Evolutionary conservation across 1,140 invertebrate species (phyloP).

Genomic region (Phocides pigmalion): DNA sequence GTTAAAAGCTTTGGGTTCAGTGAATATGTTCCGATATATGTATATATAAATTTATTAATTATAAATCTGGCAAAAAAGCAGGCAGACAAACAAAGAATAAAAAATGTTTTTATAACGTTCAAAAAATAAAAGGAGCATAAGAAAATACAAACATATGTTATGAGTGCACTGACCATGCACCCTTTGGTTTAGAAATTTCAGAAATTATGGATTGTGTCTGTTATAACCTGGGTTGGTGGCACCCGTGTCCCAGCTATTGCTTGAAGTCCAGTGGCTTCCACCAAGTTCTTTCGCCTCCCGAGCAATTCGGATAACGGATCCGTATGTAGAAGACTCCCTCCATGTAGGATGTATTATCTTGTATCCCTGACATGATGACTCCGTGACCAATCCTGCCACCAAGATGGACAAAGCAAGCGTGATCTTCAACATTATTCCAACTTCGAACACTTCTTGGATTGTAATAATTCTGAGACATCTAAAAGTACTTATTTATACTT

Average conservation of each 20-base stretch:
- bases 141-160: no score
- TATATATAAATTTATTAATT: no score
- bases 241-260: conserved; percentile 49
- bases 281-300: conserved; percentile 44
- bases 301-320: conserved; percentile 40
- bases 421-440: conserved; percentile 41
- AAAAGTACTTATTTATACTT: background rate
- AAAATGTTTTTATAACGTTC: no score
- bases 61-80: no score
- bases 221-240: conserved; percentile 57
- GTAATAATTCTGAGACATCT: background rate
- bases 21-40: no score
- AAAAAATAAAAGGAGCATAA: no score
- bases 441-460: conserved; percentile 13
- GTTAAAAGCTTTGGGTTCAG: no score
- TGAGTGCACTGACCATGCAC: no score
- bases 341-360: conserved; percentile 53
- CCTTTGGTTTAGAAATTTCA: background rate
- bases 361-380: conserved; percentile 41
- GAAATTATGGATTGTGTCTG: conserved; percentile 48
- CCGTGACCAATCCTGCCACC: conserved; percentile 37
- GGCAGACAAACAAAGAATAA: no score
- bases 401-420: conserved; percentile 34
- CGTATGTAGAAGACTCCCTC: conserved; percentile 40
- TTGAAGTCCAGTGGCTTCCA: conserved; percentile 45